phyloP scores from a whole-genome alignment of 2,888 invertebrate species.

The Drosophila birchii region DNA sequence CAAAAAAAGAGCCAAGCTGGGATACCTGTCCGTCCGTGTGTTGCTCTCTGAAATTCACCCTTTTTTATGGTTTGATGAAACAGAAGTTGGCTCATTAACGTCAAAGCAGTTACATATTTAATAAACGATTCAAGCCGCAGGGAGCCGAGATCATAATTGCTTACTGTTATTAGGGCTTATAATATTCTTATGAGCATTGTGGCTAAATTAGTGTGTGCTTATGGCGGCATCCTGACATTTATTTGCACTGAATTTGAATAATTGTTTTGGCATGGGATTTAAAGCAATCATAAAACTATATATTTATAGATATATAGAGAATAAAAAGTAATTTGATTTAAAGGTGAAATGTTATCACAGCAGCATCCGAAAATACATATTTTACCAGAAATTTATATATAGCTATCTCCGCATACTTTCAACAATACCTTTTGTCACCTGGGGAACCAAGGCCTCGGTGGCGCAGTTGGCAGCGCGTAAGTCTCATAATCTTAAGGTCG shows the following conservation, averaged over 20 bases:
- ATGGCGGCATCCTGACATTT: background rate
- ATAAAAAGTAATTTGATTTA: background rate
- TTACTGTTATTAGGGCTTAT: background rate
- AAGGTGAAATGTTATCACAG: background rate
- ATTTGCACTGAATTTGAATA: background rate
- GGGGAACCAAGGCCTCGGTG: slow-evolving; percentile 79
- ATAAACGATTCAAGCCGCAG: slow-evolving; percentile 8
- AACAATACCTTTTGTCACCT: background rate
- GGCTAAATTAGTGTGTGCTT: background rate
- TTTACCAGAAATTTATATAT: too few species aligned
- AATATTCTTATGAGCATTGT: slow-evolving; percentile 5
- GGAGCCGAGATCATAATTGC: slow-evolving; percentile 4
- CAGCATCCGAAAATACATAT: background rate
- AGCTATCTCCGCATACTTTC: too few species aligned
- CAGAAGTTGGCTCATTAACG: slow-evolving; percentile 25
- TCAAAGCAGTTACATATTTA: slow-evolving; percentile 16
- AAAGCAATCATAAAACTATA: background rate
- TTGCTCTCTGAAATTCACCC: background rate
- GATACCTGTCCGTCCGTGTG: slow-evolving; percentile 18
- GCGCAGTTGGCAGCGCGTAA: slow-evolving; percentile 85
- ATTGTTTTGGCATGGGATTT: background rate
- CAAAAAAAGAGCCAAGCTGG: slow-evolving; percentile 37
- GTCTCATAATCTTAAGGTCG: slow-evolving; percentile 85
- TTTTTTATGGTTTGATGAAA: slow-evolving; percentile 10
- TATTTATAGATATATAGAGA: background rate